Base-by-base conservation (phyloP, 2,888 invertebrate species). In the Pheosia gnoma region DNA sequence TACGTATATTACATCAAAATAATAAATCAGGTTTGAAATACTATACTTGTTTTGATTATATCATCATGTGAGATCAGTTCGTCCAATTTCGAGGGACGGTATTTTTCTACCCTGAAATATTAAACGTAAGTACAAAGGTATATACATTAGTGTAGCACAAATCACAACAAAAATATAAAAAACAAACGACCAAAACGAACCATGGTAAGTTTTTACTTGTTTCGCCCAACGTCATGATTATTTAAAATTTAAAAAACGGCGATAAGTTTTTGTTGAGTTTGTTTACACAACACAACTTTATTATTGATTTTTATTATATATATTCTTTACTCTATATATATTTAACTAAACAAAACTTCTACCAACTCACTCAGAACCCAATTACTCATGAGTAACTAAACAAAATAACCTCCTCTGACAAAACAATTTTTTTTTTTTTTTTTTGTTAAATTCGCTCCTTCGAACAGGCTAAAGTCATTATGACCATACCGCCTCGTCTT, bases 31-130 rank as follows among this genome's bases (percentile, higher is more conserved):
- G 43, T 43, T 25, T 25, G 25, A 25, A 25, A 25, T 25, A 25
- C 25, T 25, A 95, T 95, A 99, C 99, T 98, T 79, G 99, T 99
- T 81, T 95, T 96, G 63, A 99, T 97, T 62, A 99, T 99, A 89
- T 99, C 99, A 88, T 98, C 97, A 83, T 99, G 99, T 0, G 99
- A 99, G 66, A 99, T 98, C 54, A 99, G 94, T 81, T 99, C 99
- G 78, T 97, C 96, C 70, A 99, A 94, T 65, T 95, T 96, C 57
- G 95, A 96, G 6, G 99, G 99, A 37, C 99, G 96, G 90, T 99
- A 99, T 88, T 99, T 99, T 91, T 99, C 99, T 39, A 99, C 99
- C 99, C 99, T 97, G 84, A 59, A 63, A 60, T 61, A 52, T 13
- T 13, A 41, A 45, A 45, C 41, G 7, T 49, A 25, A 43, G 3